These are phyloP conservation scores for Aquatica leii DNA, from an alignment of 2,888 invertebrate species.

Conservation along the genomic window DNA sequence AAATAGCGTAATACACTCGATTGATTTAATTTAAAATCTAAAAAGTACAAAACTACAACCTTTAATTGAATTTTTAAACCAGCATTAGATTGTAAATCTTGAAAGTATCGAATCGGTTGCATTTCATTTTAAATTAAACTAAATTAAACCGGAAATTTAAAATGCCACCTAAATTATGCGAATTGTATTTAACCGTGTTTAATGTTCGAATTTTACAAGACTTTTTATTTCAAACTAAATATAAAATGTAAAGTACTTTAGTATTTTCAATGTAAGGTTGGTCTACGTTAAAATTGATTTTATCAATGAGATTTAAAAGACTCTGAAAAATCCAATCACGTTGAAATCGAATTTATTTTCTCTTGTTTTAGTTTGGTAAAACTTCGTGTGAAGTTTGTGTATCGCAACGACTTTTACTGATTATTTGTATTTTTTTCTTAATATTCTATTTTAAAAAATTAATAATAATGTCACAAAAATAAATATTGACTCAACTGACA, in stretches of 20 bases:
- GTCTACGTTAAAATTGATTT: constrained; percentile 44
- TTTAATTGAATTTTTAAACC: too few species aligned
- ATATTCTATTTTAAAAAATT: constrained; percentile 17
- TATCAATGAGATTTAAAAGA: constrained; percentile 50
- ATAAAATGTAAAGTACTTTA: constrained; percentile 28
- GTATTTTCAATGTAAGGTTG: constrained; percentile 30
- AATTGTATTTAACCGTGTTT: too few species aligned
- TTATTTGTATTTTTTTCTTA: constrained; percentile 21
- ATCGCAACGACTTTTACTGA: constrained; percentile 36
- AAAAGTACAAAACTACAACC: too few species aligned
- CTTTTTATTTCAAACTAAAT: constrained; percentile 29
- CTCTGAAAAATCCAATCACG: constrained; percentile 50
- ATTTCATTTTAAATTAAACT: too few species aligned
- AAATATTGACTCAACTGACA: too few species aligned
- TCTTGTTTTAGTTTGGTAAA: constrained; percentile 38
- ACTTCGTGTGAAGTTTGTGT: constrained; percentile 39
- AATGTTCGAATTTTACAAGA: constrained; percentile 12
- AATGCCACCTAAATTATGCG: too few species aligned
- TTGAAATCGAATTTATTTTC: constrained; percentile 46
- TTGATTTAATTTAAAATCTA: too few species aligned
- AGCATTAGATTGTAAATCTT: too few species aligned
- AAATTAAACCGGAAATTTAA: too few species aligned
- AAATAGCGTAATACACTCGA: too few species aligned
- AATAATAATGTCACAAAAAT: constrained; percentile 1
- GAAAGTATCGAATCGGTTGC: too few species aligned